A percentile compares a stretch with the other conserved stretches of the same genome.
Evolutionary conservation across 2,888 invertebrate genomes (phyloP).

Genomic region (Panzeria rudis): DNA sequence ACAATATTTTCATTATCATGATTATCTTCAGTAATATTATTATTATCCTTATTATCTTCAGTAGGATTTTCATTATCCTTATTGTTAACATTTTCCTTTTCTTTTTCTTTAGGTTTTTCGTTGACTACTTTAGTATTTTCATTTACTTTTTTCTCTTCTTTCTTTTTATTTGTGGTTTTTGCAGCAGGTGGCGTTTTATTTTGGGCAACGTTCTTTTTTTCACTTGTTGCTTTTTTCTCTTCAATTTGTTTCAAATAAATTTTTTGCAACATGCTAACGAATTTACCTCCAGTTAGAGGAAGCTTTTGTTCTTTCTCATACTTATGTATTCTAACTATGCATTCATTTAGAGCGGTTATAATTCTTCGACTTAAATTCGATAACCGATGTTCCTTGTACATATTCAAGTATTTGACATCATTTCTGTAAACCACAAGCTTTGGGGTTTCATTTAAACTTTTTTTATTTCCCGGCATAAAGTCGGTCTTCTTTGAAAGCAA

Average conservation of each 20-base stretch:
- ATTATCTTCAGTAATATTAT: neutral
- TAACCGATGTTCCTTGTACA: neutral
- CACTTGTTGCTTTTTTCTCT: neutral
- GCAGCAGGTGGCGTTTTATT: neutral
- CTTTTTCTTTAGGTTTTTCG: neutral
- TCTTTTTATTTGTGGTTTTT: constrained; percentile 9
- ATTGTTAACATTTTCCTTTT: neutral
- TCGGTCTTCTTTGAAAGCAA: neutral
- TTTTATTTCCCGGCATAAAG: neutral
- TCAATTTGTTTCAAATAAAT: neutral
- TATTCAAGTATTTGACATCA: constrained; percentile 9
- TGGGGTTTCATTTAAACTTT: neutral
- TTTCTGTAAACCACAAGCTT: constrained; percentile 5
- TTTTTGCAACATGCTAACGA: constrained; percentile 23
- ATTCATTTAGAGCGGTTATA: neutral
- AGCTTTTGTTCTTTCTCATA: constrained; percentile 22
- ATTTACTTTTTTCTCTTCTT: constrained; percentile 6
- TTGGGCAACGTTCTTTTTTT: neutral
- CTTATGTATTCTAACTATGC: constrained; percentile 24
- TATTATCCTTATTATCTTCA: neutral
- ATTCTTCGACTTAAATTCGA: neutral
- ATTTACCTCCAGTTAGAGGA: constrained; percentile 24
- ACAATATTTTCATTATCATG: neutral
- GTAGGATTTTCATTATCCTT: neutral
- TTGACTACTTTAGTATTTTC: neutral